Evolutionary conservation across 1,140 invertebrate genomes (phyloP).

Genomic region (Drosophila sp.): DNA sequence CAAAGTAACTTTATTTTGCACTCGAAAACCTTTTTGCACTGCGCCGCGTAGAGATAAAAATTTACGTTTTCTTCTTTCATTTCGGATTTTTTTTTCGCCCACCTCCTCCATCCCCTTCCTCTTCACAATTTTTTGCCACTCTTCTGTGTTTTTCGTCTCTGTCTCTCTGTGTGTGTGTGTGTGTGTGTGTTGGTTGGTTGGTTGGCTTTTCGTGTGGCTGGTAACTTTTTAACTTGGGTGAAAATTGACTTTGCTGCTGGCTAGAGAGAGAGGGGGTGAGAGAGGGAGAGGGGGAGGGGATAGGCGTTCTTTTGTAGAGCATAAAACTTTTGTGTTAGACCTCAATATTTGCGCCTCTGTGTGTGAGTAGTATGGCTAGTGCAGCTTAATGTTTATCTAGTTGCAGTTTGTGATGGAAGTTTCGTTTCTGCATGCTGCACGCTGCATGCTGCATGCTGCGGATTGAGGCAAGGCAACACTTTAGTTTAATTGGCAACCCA

Average conservation of each 20-base stretch:
- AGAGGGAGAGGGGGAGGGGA: not conserved
- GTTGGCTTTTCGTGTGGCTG: conserved; percentile 51
- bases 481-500: conserved; percentile 72
- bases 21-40: conserved; percentile 77
- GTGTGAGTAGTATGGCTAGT: conserved; percentile 35
- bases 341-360: conserved; percentile 72
- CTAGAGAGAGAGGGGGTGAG: not conserved
- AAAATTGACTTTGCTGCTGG: conserved; percentile 68
- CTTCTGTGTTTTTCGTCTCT: conserved; percentile 21
- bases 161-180: conserved; percentile 15
- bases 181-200: conserved; percentile 9
- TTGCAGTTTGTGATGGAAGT: conserved; percentile 59
- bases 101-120: not conserved
- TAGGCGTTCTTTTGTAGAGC: conserved; percentile 54
- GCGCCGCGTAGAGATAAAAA: conserved; percentile 69
- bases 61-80: conserved; percentile 59
- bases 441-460: conserved; percentile 55
- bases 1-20: conserved; percentile 81
- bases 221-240: conserved; percentile 77
- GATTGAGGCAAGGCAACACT: conserved; percentile 48
- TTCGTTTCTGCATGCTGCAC: conserved; percentile 50
- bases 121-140: conserved; percentile 26
- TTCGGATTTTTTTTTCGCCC: conserved; percentile 47
- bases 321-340: conserved; percentile 76
- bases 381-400: conserved; percentile 54